Percentiles rank a stretch among this genome's conserved stretches.
phyloP scores from a whole-genome alignment of 2,888 invertebrate genomes.

The Drosophila aldrichi region DNA sequence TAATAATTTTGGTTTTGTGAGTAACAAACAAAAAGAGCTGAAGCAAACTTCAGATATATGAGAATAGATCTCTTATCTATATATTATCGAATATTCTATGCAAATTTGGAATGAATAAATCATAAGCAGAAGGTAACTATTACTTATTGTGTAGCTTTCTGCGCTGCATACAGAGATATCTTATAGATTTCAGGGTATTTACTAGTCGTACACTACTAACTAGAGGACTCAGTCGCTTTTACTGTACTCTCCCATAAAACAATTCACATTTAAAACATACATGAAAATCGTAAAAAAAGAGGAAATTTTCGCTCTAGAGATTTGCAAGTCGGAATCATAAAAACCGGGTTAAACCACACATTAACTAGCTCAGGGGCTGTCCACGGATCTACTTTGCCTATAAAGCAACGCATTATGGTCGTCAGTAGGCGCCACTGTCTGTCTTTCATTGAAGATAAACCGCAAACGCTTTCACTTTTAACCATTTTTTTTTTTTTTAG shows the following conservation, averaged over 20 bases:
- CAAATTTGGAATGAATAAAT: neutral
- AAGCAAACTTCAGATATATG: neutral
- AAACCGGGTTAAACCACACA: constrained; percentile 19
- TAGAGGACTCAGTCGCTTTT: neutral
- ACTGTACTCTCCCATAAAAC: constrained; percentile 1
- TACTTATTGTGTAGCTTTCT: too few species aligned
- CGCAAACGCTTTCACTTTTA: constrained; percentile 70
- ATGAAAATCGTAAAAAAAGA: neutral
- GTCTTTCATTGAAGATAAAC: constrained; percentile 56
- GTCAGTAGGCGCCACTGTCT: constrained; percentile 37
- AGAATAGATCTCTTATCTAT: too few species aligned
- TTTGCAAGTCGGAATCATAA: constrained; percentile 21
- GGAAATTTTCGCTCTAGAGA: neutral
- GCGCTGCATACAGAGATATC: neutral
- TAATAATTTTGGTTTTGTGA: neutral
- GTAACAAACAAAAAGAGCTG: neutral
- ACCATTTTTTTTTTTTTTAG: neutral
- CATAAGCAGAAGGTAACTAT: too few species aligned
- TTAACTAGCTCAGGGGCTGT: neutral
- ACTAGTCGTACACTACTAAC: neutral
- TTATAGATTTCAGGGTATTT: neutral
- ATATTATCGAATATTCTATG: neutral
- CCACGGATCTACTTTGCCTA: constrained; percentile 28
- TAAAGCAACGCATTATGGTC: constrained; percentile 3
- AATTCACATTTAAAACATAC: neutral